These are phyloP conservation scores for Aurelia coerulea DNA, from an alignment of 30 jellyfish, hydroid and myxozoan genomes.

Conservation along the genomic window DNA sequence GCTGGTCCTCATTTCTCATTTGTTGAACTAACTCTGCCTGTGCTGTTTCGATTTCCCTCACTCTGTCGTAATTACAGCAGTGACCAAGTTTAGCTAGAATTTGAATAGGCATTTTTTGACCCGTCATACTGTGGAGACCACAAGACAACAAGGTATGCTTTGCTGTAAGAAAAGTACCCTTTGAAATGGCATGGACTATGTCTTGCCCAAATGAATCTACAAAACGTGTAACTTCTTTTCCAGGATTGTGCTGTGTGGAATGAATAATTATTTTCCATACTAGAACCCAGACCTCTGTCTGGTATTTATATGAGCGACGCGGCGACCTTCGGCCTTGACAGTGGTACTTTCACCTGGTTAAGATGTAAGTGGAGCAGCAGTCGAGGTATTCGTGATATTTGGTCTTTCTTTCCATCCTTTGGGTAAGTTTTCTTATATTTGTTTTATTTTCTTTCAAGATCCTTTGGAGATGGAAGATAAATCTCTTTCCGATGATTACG, in stretches of 20 bases:
- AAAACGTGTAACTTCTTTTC: constrained; percentile 5
- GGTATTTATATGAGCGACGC: no score
- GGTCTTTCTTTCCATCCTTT: no score
- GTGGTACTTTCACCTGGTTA: no score
- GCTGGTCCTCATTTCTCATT: background rate
- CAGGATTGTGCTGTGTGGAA: constrained; percentile 2
- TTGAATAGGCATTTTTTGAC: constrained; percentile 2
- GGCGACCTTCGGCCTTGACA: no score
- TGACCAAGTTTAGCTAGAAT: constrained; percentile 5
- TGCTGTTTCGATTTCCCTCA: constrained; percentile 8
- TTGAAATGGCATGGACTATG: constrained; percentile 1
- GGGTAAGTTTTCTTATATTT: no score
- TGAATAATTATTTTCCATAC: no score
- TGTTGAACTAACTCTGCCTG: constrained; percentile 6
- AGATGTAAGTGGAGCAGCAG: no score
- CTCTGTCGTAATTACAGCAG: constrained; percentile 2
- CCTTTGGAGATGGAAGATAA: no score
- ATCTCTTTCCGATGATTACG: no score
- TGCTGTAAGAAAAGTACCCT: background rate
- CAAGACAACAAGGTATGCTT: constrained; percentile 3
- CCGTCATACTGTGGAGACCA: constrained; percentile 6
- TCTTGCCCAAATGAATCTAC: constrained; percentile 13
- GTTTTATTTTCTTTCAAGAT: no score
- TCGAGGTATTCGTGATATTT: no score
- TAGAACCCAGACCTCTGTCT: no score